Percentiles rank a stretch among this genome's conserved stretches.
phyloP scores from a whole-genome alignment of 2,888 invertebrate species.

The Omphaloscelis lunosa region DNA sequence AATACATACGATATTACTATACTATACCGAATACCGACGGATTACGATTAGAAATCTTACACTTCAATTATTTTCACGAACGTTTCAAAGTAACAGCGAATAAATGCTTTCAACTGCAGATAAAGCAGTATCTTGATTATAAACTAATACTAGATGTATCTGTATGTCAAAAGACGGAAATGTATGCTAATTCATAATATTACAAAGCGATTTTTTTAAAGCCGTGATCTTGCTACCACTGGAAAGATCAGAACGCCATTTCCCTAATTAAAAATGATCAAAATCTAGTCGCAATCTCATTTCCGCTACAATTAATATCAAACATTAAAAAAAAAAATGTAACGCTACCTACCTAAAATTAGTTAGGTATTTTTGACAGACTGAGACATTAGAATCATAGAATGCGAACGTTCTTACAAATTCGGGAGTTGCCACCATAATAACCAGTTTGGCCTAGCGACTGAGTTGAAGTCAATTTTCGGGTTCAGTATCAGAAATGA shows the following conservation, averaged over 20 bases:
- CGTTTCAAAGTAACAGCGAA: constrained; percentile 15
- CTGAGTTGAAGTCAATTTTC: not conserved
- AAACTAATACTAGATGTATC: constrained; percentile 31
- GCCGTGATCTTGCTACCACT: not conserved
- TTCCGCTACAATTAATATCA: not conserved
- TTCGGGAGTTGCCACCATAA: not conserved
- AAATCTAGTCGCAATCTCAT: not conserved
- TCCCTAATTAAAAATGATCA: not conserved
- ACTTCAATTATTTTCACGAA: constrained; percentile 34
- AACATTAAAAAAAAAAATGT: too few species aligned
- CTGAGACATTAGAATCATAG: not conserved
- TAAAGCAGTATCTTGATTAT: constrained; percentile 41
- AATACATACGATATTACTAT: constrained; percentile 19
- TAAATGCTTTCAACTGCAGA: constrained; percentile 21
- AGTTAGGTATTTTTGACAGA: not conserved
- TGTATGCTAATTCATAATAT: constrained; percentile 52
- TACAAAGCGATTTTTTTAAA: not conserved
- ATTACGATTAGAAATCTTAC: constrained; percentile 17
- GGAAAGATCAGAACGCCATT: not conserved
- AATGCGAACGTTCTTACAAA: not conserved
- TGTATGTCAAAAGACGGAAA: constrained; percentile 34
- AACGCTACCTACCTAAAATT: too few species aligned
- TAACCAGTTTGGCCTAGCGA: not conserved
- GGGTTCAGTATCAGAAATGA: not conserved
- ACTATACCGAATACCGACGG: not conserved